Evolutionary conservation across 2,113 vertebrate genomes (phyloP).

Genomic region (Passer montanus): DNA sequence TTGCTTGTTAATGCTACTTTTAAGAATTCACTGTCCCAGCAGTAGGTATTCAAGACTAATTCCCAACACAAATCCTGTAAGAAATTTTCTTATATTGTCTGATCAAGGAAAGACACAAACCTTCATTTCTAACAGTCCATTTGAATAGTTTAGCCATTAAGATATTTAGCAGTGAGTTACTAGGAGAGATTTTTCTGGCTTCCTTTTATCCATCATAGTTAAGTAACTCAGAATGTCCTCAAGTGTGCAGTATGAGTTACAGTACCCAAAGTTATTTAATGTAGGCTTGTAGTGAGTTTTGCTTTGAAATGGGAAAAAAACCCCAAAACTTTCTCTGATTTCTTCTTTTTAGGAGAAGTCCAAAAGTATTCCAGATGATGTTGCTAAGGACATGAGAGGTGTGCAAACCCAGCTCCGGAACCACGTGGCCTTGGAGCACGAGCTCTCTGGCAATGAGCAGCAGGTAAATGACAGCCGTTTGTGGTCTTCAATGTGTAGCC

Average conservation of each 20-base stretch:
- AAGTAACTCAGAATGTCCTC: background rate
- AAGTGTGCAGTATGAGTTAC: background rate
- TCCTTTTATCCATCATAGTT: background rate
- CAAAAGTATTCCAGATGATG: constrained; percentile 81
- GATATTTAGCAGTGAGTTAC: background rate
- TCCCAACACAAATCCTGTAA: background rate
- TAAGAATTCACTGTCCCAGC: background rate
- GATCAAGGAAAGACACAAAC: background rate
- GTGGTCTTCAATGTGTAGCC: background rate
- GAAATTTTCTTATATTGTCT: background rate
- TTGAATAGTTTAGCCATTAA: background rate
- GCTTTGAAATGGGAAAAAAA: background rate
- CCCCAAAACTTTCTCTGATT: background rate
- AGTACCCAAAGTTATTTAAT: background rate
- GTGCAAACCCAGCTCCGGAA: constrained; percentile 83
- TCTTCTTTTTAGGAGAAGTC: constrained; percentile 77
- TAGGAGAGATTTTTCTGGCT: background rate
- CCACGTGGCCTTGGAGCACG: constrained; percentile 80
- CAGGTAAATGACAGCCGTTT: constrained; percentile 71
- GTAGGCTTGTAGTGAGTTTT: background rate
- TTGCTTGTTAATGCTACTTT: background rate
- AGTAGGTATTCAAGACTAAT: background rate
- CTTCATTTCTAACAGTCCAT: background rate
- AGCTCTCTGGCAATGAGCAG: constrained; percentile 77
- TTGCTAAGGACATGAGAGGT: constrained; percentile 81